phyloP scores from a whole-genome alignment of 2,113 vertebrate species.

The Jacana jacana region DNA sequence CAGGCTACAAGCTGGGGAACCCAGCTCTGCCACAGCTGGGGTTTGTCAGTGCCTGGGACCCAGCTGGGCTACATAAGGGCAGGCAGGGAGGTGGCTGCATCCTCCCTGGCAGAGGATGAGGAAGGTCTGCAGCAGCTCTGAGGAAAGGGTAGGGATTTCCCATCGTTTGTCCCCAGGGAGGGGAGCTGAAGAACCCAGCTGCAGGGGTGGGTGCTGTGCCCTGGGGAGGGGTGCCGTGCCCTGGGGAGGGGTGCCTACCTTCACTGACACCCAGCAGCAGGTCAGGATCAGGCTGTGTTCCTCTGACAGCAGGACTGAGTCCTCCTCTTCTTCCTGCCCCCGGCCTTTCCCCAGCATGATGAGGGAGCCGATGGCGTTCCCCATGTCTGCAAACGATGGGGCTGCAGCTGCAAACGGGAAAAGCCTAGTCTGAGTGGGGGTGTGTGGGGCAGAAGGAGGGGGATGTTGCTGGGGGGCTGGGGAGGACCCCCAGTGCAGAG shows the following conservation, averaged over 20 bases:
- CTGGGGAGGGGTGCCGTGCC: too few relatives aligned
- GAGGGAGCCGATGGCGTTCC: constrained; percentile 83
- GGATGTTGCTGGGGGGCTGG: not conserved
- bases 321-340: constrained; percentile 57
- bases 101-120: not conserved
- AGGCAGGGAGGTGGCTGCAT: not conserved
- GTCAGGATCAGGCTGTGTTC: constrained; percentile 88
- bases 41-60: not conserved
- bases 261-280: constrained; percentile 91
- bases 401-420: constrained; percentile 70
- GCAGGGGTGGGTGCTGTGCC: not conserved
- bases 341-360: constrained; percentile 71
- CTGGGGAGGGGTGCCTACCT: constrained; percentile 66
- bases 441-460: not conserved
- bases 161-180: too few relatives aligned
- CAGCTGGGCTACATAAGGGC: not conserved
- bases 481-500: not conserved
- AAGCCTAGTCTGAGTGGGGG: not conserved
- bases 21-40: not conserved
- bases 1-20: not conserved
- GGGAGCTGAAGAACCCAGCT: not conserved
- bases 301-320: constrained; percentile 82
- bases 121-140: not conserved
- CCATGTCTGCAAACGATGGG: constrained; percentile 90
- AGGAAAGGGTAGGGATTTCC: not conserved